These are phyloP conservation scores for Muscidifurax raptorellus DNA, from an alignment of 1,140 invertebrate genomes.

Conservation along the genomic window DNA sequence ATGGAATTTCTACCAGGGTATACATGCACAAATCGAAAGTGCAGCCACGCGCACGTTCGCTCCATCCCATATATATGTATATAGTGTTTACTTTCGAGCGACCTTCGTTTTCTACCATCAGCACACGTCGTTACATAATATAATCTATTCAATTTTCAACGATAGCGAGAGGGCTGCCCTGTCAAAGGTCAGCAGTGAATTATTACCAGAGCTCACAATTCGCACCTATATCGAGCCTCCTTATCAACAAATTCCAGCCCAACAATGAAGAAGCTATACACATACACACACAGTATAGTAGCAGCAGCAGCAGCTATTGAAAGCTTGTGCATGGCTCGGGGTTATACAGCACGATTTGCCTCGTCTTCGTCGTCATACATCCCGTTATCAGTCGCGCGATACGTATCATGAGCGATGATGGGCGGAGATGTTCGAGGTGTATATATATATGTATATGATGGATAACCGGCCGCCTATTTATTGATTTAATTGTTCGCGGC, in stretches of 20 bases:
- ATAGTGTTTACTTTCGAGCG: neutral
- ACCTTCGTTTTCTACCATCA: neutral
- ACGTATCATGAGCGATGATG: constrained; percentile 37
- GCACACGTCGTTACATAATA: no score
- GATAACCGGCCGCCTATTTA: constrained; percentile 25
- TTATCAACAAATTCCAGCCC: no score
- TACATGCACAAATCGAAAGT: constrained; percentile 9
- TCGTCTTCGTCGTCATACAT: neutral
- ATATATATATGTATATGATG: no score
- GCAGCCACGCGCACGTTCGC: neutral
- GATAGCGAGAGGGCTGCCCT: neutral
- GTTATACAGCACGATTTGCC: neutral
- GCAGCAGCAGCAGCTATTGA: neutral
- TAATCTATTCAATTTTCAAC: constrained; percentile 17
- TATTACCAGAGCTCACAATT: no score
- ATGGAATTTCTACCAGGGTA: no score
- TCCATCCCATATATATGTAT: no score
- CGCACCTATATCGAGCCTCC: no score
- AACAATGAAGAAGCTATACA: no score
- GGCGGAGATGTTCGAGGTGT: constrained; percentile 7
- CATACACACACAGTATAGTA: neutral
- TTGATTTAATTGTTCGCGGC: constrained; percentile 41
- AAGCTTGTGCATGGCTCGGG: neutral
- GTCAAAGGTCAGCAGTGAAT: no score
- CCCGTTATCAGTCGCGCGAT: constrained; percentile 12